phyloP scores from a whole-genome alignment of 2,113 vertebrate species.

The Gila orcuttii region DNA sequence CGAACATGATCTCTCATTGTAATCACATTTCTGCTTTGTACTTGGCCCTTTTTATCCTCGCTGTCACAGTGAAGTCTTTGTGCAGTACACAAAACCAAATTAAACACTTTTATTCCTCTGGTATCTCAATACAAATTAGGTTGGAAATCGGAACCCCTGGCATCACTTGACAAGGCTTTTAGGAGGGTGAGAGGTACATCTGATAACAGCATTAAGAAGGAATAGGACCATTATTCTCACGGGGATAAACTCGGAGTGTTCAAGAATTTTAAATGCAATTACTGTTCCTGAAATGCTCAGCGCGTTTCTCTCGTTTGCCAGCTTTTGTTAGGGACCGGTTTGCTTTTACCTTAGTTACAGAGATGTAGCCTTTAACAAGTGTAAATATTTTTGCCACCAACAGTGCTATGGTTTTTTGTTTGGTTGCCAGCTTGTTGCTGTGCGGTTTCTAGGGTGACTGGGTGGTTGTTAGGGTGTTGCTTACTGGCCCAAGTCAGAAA shows the following conservation, averaged over 20 bases:
- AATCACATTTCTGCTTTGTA: conserved; percentile 15
- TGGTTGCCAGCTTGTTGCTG: too few species aligned
- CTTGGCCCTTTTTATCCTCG: conserved; percentile 49
- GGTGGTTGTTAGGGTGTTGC: not conserved
- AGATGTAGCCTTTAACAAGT: not conserved
- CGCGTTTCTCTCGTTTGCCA: not conserved
- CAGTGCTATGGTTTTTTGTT: too few species aligned
- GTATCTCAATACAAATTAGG: conserved; percentile 67
- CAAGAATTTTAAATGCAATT: conserved; percentile 25
- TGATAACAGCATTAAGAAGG: conserved; percentile 21
- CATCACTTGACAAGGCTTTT: conserved; percentile 42
- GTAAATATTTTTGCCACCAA: not conserved
- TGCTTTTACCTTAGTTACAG: not conserved
- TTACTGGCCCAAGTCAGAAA: not conserved
- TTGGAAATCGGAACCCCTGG: conserved; percentile 38
- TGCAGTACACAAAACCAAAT: conserved; percentile 65
- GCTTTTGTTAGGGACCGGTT: not conserved
- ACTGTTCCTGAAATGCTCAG: not conserved
- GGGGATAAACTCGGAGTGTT: not conserved
- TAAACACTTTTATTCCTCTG: conserved; percentile 48
- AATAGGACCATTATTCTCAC: not conserved
- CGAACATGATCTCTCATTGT: not conserved
- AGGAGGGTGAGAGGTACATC: conserved; percentile 20
- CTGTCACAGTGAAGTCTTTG: conserved; percentile 64
- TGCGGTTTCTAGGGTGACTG: not conserved